These are phyloP conservation scores for Fistularia commersonii DNA, from an alignment of 2,797 vertebrate species.

Conservation along the genomic window DNA sequence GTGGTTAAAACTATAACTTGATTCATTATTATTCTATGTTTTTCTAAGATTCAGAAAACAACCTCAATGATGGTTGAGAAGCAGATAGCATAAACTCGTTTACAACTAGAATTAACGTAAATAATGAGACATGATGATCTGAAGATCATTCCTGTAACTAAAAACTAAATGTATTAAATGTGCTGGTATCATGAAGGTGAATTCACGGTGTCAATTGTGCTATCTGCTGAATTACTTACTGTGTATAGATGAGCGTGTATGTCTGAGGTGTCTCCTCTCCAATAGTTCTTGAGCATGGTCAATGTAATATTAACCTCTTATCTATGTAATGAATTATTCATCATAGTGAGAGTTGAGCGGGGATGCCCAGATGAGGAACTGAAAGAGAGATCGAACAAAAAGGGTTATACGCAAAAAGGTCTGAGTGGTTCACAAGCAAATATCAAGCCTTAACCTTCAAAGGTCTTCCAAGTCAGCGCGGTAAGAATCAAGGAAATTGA, in stretches of 20 bases:
- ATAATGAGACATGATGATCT: too few relatives aligned
- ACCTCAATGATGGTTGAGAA: slow-evolving; percentile 1
- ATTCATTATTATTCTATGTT: slow-evolving; percentile 4
- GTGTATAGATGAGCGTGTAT: background rate
- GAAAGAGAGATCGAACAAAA: too few relatives aligned
- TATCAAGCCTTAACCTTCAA: too few relatives aligned
- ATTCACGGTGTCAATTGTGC: background rate
- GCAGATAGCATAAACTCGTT: slow-evolving; percentile 9
- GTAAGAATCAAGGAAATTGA: too few relatives aligned
- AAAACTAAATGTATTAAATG: slow-evolving; percentile 10
- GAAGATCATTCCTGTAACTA: slow-evolving; percentile 1
- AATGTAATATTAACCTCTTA: slow-evolving; percentile 6
- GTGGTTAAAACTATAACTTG: slow-evolving; percentile 35
- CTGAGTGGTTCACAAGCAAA: too few relatives aligned
- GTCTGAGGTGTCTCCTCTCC: slow-evolving; percentile 7
- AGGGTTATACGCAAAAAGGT: too few relatives aligned
- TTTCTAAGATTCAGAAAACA: background rate
- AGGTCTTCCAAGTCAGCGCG: too few relatives aligned
- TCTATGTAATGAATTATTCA: slow-evolving; percentile 43
- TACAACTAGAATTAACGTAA: slow-evolving; percentile 1
- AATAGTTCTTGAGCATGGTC: slow-evolving; percentile 1
- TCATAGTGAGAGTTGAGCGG: background rate
- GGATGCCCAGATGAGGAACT: too few relatives aligned
- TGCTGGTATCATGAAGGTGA: background rate
- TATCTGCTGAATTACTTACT: background rate